phyloP scores from a whole-genome alignment of 30 jellyfish, hydroid and myxozoan genomes.

The Aurelia sp. region DNA sequence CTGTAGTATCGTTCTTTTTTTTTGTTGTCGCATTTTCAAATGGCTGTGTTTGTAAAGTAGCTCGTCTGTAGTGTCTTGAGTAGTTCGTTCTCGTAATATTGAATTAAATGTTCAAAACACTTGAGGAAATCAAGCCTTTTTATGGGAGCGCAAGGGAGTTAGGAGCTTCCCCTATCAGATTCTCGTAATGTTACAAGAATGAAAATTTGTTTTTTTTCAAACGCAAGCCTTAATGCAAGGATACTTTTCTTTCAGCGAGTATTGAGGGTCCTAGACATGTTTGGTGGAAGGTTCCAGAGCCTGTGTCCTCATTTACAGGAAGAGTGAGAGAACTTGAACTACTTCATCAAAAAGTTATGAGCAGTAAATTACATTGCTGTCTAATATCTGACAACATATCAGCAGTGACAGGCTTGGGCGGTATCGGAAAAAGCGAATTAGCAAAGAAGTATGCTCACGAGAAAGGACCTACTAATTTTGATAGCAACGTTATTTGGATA shows the following conservation, averaged over 20 bases:
- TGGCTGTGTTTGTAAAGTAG: too few species aligned
- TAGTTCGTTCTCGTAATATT: too few species aligned
- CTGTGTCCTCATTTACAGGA: constrained; percentile 46
- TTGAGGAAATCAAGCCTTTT: too few species aligned
- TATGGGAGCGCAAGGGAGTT: too few species aligned
- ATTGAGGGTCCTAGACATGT: constrained; percentile 8
- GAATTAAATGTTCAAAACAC: too few species aligned
- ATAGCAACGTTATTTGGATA: constrained; percentile 71
- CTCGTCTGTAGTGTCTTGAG: too few species aligned
- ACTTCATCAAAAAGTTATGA: constrained; percentile 17
- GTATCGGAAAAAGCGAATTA: constrained; percentile 68
- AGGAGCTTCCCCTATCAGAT: too few species aligned
- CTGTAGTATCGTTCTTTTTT: too few species aligned
- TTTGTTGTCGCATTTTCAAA: too few species aligned
- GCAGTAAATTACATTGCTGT: background rate
- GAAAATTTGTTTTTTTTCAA: too few species aligned
- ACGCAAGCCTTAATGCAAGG: too few species aligned
- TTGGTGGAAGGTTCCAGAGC: constrained; percentile 63
- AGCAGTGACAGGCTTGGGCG: constrained; percentile 78
- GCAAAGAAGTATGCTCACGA: constrained; percentile 57
- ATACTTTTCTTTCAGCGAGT: background rate
- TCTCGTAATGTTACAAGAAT: too few species aligned
- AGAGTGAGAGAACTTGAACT: constrained; percentile 36
- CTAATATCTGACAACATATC: constrained; percentile 9
- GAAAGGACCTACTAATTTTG: constrained; percentile 42